Evolutionary conservation across 1,140 invertebrate species (phyloP).

Genomic region (Euglossa dilemma): DNA sequence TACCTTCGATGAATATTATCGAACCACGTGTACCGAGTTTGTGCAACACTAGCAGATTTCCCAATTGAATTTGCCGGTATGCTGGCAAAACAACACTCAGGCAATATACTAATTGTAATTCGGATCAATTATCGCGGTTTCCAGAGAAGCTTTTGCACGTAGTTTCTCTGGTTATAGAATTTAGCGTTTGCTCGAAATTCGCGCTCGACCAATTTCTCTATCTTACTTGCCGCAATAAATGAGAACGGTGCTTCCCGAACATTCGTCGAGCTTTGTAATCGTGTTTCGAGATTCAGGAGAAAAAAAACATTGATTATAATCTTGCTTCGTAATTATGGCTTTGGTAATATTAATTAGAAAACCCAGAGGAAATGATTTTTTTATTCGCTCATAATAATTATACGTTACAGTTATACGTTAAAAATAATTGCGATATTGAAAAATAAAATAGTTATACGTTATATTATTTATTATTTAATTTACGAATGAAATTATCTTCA

Average conservation of each 20-base stretch:
- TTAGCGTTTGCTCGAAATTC: not conserved
- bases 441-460: too few species aligned
- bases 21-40: not conserved
- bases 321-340: too few species aligned
- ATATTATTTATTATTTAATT: too few species aligned
- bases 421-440: too few species aligned
- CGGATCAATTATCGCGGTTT: conserved; percentile 6
- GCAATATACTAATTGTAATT: conserved; percentile 24
- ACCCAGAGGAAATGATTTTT: too few species aligned
- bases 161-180: conserved; percentile 5
- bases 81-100: conserved; percentile 4
- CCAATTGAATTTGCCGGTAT: conserved; percentile 11
- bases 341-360: too few species aligned
- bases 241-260: not conserved
- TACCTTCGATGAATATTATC: conserved; percentile 1
- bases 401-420: too few species aligned
- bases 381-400: too few species aligned
- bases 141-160: conserved; percentile 1
- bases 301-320: too few species aligned
- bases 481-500: too few species aligned
- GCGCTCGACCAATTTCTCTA: not conserved
- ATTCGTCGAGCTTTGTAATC: not conserved
- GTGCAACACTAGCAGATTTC: not conserved
- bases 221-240: not conserved
- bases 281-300: not conserved